Evolutionary conservation across 2,888 invertebrate species (phyloP).

Genomic region (Petrolisthes manimaculis): DNA sequence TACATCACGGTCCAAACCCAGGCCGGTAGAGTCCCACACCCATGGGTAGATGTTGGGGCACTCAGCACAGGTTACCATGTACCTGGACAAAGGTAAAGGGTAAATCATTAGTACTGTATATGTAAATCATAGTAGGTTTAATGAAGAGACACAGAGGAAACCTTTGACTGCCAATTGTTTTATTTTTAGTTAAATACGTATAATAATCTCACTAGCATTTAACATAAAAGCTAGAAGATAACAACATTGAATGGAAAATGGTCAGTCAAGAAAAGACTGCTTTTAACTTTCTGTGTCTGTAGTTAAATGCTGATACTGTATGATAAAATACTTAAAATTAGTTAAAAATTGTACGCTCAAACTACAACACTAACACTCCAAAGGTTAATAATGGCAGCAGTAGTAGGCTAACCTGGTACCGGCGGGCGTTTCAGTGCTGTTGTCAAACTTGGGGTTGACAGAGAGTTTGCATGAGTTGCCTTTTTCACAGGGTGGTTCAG

Average conservation of each 20-base stretch:
- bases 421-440: conserved; percentile 11
- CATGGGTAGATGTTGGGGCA: conserved; percentile 65
- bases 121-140: neutral
- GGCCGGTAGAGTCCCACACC: conserved; percentile 62
- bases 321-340: too few relatives aligned
- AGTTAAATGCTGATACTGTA: neutral
- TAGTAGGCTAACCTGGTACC: conserved; percentile 58
- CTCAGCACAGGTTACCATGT: conserved; percentile 62
- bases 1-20: conserved; percentile 44
- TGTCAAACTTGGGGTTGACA: conserved; percentile 68
- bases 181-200: neutral
- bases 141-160: neutral
- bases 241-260: too few relatives aligned
- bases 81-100: conserved; percentile 40
- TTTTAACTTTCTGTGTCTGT: too few relatives aligned
- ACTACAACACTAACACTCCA: too few relatives aligned
- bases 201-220: too few relatives aligned
- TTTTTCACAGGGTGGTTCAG: conserved; percentile 82
- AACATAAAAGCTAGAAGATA: too few relatives aligned
- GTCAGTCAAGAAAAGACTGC: too few relatives aligned
- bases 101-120: neutral
- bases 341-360: too few relatives aligned
- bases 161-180: neutral
- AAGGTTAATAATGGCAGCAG: too few relatives aligned
- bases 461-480: conserved; percentile 86